Evolutionary conservation across 2,888 invertebrate genomes (phyloP).

Genomic region (Entomobrya multifasciata): DNA sequence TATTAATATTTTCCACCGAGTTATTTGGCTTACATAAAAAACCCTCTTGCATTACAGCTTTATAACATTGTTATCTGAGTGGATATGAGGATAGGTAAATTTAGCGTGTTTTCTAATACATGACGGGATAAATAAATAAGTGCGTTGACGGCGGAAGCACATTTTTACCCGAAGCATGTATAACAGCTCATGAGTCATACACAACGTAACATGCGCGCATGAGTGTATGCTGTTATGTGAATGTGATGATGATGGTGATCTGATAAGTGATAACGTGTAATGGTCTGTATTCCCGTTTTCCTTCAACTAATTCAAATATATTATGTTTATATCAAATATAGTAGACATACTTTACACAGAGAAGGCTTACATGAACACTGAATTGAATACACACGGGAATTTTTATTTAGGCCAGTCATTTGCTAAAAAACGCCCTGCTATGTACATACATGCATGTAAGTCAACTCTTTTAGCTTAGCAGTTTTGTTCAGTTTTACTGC

Average conservation of each 20-base stretch:
- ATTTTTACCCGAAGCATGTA: not conserved
- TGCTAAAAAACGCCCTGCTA: not conserved
- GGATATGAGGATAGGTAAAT: not conserved
- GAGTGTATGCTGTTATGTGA: not conserved
- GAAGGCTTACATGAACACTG: too few species aligned
- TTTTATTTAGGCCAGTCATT: constrained; percentile 10
- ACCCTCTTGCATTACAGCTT: too few species aligned
- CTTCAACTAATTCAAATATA: too few species aligned
- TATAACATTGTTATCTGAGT: too few species aligned
- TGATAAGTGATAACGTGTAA: too few species aligned
- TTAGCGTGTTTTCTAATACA: not conserved
- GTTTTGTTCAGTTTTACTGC: too few species aligned
- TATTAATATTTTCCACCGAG: too few species aligned
- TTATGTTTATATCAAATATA: not conserved
- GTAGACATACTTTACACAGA: not conserved
- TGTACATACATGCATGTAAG: too few species aligned
- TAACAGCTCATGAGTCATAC: not conserved
- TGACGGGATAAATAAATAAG: constrained; percentile 18
- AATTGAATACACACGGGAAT: not conserved
- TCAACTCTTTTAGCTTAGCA: too few species aligned
- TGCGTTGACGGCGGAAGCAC: constrained; percentile 4
- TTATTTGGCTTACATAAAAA: too few species aligned
- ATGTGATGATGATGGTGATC: too few species aligned
- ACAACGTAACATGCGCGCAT: not conserved
- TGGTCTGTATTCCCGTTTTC: too few species aligned